phyloP scores from a whole-genome alignment of 2,113 vertebrate species.

The Benitochromis conjunctus region DNA sequence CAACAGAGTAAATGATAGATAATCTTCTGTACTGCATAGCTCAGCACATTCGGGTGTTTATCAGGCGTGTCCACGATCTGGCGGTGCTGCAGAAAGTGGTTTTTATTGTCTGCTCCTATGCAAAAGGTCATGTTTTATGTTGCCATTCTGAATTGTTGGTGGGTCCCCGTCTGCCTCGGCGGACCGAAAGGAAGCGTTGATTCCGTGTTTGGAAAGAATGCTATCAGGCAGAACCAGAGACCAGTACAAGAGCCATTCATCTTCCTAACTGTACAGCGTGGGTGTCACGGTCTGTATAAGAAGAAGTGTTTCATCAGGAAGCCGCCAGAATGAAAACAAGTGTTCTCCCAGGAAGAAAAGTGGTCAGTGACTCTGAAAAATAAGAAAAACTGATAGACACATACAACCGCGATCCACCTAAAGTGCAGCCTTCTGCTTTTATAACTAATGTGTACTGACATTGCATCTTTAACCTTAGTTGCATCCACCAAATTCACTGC shows the following conservation, averaged over 20 bases:
- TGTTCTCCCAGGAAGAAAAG: neutral
- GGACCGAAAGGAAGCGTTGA: constrained; percentile 31
- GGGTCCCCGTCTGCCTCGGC: constrained; percentile 8
- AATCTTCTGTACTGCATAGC: constrained; percentile 15
- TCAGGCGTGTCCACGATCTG: neutral
- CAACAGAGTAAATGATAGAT: constrained; percentile 29
- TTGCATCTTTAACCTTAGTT: neutral
- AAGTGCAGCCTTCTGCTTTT: constrained; percentile 13
- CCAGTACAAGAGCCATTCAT: constrained; percentile 33
- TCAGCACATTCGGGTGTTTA: constrained; percentile 30
- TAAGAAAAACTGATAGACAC: neutral
- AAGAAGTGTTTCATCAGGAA: constrained; percentile 25
- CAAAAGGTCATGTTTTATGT: constrained; percentile 64
- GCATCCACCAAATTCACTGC: neutral
- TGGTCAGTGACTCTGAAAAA: neutral
- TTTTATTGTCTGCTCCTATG: constrained; percentile 61
- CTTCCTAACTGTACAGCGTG: constrained; percentile 30
- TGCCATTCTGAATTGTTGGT: neutral
- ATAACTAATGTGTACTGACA: neutral
- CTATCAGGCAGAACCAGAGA: constrained; percentile 56
- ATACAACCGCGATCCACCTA: neutral
- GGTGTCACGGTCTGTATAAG: constrained; percentile 24
- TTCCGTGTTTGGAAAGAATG: constrained; percentile 29
- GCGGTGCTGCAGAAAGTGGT: constrained; percentile 8
- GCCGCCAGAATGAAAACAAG: neutral